phyloP scores from a whole-genome alignment of 2,888 invertebrate species.

The Napeogenes sylphis region DNA sequence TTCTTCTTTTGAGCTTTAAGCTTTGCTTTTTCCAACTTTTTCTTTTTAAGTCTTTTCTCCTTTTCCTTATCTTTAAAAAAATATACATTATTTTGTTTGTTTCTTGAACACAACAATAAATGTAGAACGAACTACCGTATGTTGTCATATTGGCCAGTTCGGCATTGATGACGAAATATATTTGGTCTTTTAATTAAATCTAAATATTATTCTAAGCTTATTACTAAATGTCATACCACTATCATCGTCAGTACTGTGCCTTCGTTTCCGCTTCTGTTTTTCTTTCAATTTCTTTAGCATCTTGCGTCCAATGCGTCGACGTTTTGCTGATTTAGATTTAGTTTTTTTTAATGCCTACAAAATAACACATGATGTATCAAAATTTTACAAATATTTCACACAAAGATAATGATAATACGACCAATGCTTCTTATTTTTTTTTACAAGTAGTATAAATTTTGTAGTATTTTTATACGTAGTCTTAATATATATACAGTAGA shows the following conservation, averaged over 20 bases:
- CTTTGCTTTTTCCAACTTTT: slow-evolving; percentile 53
- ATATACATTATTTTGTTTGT: not conserved
- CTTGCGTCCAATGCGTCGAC: slow-evolving; percentile 50
- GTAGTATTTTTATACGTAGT: too few species aligned
- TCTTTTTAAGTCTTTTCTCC: slow-evolving; percentile 56
- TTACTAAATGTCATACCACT: slow-evolving; percentile 38
- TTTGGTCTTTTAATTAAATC: too few species aligned
- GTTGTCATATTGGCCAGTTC: too few species aligned
- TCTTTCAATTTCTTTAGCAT: slow-evolving; percentile 58
- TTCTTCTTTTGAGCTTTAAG: slow-evolving; percentile 57
- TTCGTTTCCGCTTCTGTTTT: slow-evolving; percentile 47
- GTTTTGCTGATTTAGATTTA: slow-evolving; percentile 51
- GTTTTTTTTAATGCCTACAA: slow-evolving; percentile 51
- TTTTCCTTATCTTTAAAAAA: slow-evolving; percentile 46
- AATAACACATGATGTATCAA: not conserved
- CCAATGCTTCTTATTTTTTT: too few species aligned
- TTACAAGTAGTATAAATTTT: too few species aligned
- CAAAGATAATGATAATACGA: too few species aligned
- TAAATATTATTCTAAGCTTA: not conserved
- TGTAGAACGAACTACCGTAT: too few species aligned
- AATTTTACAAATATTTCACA: too few species aligned
- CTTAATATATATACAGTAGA: too few species aligned
- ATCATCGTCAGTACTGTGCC: slow-evolving; percentile 32
- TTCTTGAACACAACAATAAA: too few species aligned
- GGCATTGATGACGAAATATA: too few species aligned